A percentile compares a stretch with the other conserved stretches of the same genome.
Conservation (phyloP, 2,888 invertebrate species). For the Parnassius smintheus region DNA sequence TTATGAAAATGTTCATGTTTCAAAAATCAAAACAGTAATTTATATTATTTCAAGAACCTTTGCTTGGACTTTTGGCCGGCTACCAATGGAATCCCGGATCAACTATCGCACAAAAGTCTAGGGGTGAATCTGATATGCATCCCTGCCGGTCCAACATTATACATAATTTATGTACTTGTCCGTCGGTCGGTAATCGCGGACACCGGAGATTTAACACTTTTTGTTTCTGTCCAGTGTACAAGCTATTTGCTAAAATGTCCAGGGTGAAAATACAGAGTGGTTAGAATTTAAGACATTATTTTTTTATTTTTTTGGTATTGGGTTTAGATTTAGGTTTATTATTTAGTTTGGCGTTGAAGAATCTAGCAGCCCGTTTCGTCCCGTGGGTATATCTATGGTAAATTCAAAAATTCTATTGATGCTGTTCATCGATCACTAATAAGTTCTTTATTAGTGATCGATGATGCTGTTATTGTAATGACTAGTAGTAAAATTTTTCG, state of each 20-base stretch:
- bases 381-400: too few species aligned
- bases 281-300: not conserved
- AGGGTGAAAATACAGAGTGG: slow-evolving; percentile 15
- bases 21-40: too few species aligned
- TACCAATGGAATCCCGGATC: slow-evolving; percentile 6
- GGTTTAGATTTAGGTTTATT: too few species aligned
- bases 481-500: too few species aligned
- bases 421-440: too few species aligned
- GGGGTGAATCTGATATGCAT: slow-evolving; percentile 23
- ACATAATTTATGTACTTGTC: slow-evolving; percentile 63
- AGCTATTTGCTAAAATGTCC: slow-evolving; percentile 17
- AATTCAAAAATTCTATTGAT: too few species aligned
- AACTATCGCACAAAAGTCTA: slow-evolving; percentile 3
- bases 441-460: too few species aligned
- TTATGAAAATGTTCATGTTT: too few species aligned
- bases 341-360: too few species aligned
- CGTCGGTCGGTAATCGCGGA: slow-evolving; percentile 51
- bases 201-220: slow-evolving; percentile 62
- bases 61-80: not conserved
- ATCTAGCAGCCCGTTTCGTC: too few species aligned
- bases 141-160: slow-evolving; percentile 40
- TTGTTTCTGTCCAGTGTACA: slow-evolving; percentile 40
- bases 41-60: too few species aligned
- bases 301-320: not conserved
- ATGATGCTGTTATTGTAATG: too few species aligned